Conservation (phyloP, 2,888 invertebrate species). For the Amphipyra berbera region DNA sequence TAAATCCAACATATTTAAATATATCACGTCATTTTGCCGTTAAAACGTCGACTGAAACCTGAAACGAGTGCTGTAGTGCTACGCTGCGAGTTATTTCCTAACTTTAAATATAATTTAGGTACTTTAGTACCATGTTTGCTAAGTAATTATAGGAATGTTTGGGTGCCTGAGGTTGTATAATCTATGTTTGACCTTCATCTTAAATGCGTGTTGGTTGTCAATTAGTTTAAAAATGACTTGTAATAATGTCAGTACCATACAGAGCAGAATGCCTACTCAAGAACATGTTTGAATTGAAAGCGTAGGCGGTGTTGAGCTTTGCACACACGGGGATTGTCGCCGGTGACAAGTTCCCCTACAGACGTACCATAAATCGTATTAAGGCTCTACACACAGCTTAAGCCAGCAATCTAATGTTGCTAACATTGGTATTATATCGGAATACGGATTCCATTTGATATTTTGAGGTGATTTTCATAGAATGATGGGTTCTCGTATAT, state of each 20-base stretch:
- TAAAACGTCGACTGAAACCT: slow-evolving; percentile 4
- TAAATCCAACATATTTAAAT: slow-evolving; percentile 48
- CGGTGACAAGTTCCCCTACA: slow-evolving; percentile 45
- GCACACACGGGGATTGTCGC: slow-evolving; percentile 43
- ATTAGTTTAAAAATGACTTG: slow-evolving; percentile 15
- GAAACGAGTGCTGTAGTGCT: slow-evolving; percentile 6
- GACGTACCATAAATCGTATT: slow-evolving; percentile 69
- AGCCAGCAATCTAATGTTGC: slow-evolving; percentile 25
- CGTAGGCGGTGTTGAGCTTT: slow-evolving; percentile 34
- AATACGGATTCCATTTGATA: slow-evolving; percentile 16
- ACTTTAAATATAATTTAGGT: slow-evolving; percentile 3
- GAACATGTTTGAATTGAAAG: slow-evolving; percentile 32
- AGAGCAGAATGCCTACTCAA: slow-evolving; percentile 2
- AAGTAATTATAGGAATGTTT: slow-evolving; percentile 11
- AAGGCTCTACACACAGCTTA: slow-evolving; percentile 58
- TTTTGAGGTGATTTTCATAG: slow-evolving; percentile 1
- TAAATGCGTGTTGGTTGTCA: slow-evolving; percentile 12
- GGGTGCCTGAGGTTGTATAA: not conserved
- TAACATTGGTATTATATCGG: slow-evolving; percentile 18
- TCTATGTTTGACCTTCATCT: slow-evolving; percentile 19
- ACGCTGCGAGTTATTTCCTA: not conserved
- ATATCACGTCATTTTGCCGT: slow-evolving; percentile 23
- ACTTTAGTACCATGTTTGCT: slow-evolving; percentile 9
- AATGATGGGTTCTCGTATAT: not conserved
- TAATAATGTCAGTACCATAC: slow-evolving; percentile 19